phyloP scores from a whole-genome alignment of 2,888 invertebrate species.

The Galerucella calmariensis region DNA sequence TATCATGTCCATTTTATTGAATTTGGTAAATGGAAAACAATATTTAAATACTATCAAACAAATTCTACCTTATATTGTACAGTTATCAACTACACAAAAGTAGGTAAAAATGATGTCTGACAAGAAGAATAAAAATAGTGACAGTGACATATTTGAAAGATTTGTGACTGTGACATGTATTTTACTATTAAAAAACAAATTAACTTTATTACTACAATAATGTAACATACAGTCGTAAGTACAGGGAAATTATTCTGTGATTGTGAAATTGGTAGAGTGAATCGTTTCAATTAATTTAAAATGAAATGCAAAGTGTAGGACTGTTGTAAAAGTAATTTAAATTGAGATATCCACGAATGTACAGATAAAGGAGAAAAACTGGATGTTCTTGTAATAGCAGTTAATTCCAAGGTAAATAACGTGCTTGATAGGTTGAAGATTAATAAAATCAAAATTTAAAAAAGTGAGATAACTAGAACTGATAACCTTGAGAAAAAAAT shows the following conservation, averaged over 20 bases:
- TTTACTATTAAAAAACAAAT: constrained; percentile 8
- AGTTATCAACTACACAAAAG: too few species aligned
- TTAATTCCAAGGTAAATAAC: constrained; percentile 14
- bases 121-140: not conserved
- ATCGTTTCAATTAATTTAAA: constrained; percentile 7
- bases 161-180: constrained; percentile 4
- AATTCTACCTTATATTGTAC: too few species aligned
- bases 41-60: too few species aligned
- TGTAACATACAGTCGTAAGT: constrained; percentile 8
- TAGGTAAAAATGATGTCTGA: too few species aligned
- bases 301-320: constrained; percentile 21
- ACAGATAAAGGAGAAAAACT: not conserved
- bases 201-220: constrained; percentile 9
- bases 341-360: constrained; percentile 18
- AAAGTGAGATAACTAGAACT: not conserved
- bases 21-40: too few species aligned
- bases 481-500: constrained; percentile 36
- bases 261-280: constrained; percentile 9
- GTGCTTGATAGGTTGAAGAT: not conserved
- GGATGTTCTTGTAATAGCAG: constrained; percentile 10
- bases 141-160: constrained; percentile 8
- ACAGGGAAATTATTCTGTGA: constrained; percentile 11
- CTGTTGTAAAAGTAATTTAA: constrained; percentile 1
- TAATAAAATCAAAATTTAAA: not conserved
- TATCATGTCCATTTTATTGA: too few species aligned